Evolutionary conservation across 2,113 vertebrate genomes (phyloP), one percentile per base, ranked within the genome.

Genomic region (Rhinolophus sinicus): DNA sequence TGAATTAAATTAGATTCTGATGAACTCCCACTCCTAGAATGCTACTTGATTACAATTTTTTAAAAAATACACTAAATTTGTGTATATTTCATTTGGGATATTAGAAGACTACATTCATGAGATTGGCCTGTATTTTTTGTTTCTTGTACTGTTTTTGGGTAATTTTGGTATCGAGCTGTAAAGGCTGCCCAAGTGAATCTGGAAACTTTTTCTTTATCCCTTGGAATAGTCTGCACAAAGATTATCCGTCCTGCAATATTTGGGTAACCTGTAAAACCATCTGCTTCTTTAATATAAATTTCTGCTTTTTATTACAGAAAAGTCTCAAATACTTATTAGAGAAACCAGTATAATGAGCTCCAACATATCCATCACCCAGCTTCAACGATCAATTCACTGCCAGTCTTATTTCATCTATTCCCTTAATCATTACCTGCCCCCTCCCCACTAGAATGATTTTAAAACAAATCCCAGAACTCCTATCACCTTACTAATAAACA

Each of bases 351-450:
- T 28, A 65, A 76, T 50, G 44, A 93, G 67, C 14, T 5, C 28
- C 62, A 60, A 89, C 22, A 40, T 82, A 78, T 16, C 52, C 47
- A 85, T 95, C 26, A 69, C 28, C n/a, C 35, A 93, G 54, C 24
- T 65, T 84, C 24, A 76, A 72, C 3, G 73, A 64, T 75, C 38
- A 81, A 76, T 5, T 72, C 28, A 60, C 14, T 50, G 82, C 28
- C 82, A 81, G 75, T 94, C 38, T n/a, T 90, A 73, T 58, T 94
- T 90, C 52, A 73, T 75, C 40, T 86, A 67, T n/a, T 87, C n/a
- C 52, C 70, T 73, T 69, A 70, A 73, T 70, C 22, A 24, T 78
- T 75, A 86, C 35, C 82, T 64, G 15, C 22, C 33, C 58, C 75
- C 38, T 54, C 19, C 18, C 26, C 19, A 47, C 58, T 50, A 60